These are phyloP conservation scores for Hermetia illucens DNA, from an alignment of 1,140 invertebrate species.

Conservation along the genomic window DNA sequence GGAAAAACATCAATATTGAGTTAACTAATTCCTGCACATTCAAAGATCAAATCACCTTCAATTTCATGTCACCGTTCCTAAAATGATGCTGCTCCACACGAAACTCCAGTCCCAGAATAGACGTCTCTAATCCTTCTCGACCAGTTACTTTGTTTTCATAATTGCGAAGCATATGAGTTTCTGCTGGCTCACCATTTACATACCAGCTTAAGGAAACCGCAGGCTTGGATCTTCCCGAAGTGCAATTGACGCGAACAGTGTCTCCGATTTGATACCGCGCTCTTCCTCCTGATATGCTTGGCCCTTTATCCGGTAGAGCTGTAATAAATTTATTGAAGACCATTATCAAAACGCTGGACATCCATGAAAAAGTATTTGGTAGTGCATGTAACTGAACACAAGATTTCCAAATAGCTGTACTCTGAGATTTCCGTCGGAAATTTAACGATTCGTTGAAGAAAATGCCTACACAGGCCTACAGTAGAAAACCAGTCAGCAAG, in stretches of 20 bases:
- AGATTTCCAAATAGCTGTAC: no score
- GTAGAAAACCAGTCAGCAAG: no score
- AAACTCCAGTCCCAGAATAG: constrained; percentile 49
- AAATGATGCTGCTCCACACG: constrained; percentile 46
- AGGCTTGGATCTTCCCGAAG: constrained; percentile 50
- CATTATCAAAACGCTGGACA: no score
- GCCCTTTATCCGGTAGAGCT: constrained; percentile 52
- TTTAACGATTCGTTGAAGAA: no score
- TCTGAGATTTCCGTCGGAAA: no score
- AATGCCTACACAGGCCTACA: no score
- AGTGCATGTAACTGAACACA: no score
- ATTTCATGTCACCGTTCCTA: constrained; percentile 50
- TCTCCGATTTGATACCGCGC: constrained; percentile 51
- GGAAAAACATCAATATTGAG: no score
- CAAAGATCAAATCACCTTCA: constrained; percentile 38
- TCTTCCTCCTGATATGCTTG: constrained; percentile 46
- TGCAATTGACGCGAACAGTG: constrained; percentile 51
- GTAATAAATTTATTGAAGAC: constrained; percentile 23
- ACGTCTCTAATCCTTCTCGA: constrained; percentile 44
- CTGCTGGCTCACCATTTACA: constrained; percentile 53
- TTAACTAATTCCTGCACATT: no score
- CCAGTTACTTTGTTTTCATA: constrained; percentile 38
- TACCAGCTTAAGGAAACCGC: constrained; percentile 56
- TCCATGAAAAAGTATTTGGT: no score
- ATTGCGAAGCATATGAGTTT: constrained; percentile 33